Base-by-base conservation (phyloP, 1,140 invertebrate species). In the Mamestra configurata region DNA sequence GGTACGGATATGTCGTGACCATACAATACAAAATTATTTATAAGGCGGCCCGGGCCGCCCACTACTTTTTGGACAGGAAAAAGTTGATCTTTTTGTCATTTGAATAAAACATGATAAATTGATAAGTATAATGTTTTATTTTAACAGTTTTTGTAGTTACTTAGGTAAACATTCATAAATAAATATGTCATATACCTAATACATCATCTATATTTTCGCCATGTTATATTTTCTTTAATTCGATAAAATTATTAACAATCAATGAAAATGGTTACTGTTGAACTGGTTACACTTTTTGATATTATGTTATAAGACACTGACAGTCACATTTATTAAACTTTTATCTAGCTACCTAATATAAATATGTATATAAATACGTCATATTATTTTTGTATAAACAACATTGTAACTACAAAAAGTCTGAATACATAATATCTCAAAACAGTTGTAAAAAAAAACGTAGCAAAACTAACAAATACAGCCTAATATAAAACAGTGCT, bases 401-500 rank as follows among this genome's bases (percentile, higher is more conserved):
- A 68, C 53, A 68, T 35, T 53, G 46, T 53, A 27, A 64, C 59
- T 64, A 40, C 59, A 35, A 64, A 64, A 43, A 71, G 68, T 53
- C 13, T 68, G 40, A 46, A 46, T 49, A 68, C n/a, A n/a, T n/a
- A 5, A 24, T 46, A 49, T 68, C 11, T 68, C 68, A 71, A 71
- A 71, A 51, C 24, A 51, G 46, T 71, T 71, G 53, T 57, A 57
- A 73, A 57, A 71, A n/a, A 59, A 40, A 73, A 40, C 27, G 71
- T 73, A 73, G 71, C 71, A 73, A 73, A 73, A 73, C 53, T 73
- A 73, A 73, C 49, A 73, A 71, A 6, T 73, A 59, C 24, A 37
- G 51, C 71, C 57, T 76, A 31, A 76, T 49, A 37, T 46, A 73
- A 71, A 46, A 61, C 57, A 76, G 40, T 61, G 55, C 55, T 76